A percentile compares a stretch with the other conserved stretches of the same genome.
Evolutionary conservation across 2,888 invertebrate species (phyloP).

Genomic region (Azorinus chamasolen): DNA sequence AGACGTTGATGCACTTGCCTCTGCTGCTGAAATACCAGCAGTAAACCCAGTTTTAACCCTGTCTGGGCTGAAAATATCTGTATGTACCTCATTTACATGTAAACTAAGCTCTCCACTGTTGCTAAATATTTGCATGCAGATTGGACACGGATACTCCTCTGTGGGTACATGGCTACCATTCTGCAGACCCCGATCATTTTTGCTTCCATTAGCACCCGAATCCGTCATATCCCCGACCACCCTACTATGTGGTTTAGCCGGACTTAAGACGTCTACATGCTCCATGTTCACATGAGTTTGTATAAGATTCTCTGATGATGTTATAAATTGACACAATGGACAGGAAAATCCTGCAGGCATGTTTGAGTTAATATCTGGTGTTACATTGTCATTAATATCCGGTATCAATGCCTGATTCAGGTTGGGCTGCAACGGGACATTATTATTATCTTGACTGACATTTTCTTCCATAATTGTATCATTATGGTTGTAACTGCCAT

Average conservation of each 20-base stretch:
- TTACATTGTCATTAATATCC: constrained; percentile 73
- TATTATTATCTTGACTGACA: constrained; percentile 56
- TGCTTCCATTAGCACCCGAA: background rate
- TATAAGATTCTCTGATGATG: constrained; percentile 91
- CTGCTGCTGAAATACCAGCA: constrained; percentile 3
- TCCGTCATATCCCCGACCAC: background rate
- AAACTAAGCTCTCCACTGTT: constrained; percentile 91
- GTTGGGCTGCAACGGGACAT: constrained; percentile 57
- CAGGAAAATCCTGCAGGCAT: constrained; percentile 87
- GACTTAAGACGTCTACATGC: constrained; percentile 88
- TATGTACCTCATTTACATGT: constrained; percentile 94
- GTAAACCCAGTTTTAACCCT: constrained; percentile 58
- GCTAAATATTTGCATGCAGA: constrained; percentile 91
- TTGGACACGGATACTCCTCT: constrained; percentile 91
- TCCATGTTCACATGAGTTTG: constrained; percentile 93
- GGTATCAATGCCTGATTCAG: constrained; percentile 56
- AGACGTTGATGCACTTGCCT: constrained; percentile 28
- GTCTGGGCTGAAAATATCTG: constrained; percentile 92
- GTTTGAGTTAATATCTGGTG: constrained; percentile 72
- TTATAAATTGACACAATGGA: constrained; percentile 93
- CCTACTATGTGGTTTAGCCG: constrained; percentile 48
- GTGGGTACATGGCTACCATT: constrained; percentile 12
- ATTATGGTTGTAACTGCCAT: constrained; percentile 39
- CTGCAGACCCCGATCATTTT: no score
- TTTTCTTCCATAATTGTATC: constrained; percentile 56